phyloP scores from a whole-genome alignment of 2,888 invertebrate species.

The Mesopsocus fuscifrons region DNA sequence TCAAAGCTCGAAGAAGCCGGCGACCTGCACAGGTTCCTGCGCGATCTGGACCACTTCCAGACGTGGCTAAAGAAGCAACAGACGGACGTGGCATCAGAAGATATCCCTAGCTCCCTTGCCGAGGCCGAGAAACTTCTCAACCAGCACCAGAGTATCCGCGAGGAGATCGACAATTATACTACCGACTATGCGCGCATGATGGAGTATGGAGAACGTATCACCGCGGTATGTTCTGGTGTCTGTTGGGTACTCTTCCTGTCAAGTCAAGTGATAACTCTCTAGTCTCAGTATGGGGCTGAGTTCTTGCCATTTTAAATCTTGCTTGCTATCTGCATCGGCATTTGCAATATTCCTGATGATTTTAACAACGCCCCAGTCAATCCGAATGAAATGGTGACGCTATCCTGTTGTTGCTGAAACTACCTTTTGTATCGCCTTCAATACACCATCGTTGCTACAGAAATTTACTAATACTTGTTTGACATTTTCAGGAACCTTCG shows the following conservation, averaged over 20 bases:
- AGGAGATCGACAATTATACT: constrained; percentile 98
- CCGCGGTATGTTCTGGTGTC: constrained; percentile 35
- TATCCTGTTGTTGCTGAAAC: background rate
- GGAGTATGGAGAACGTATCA: constrained; percentile 94
- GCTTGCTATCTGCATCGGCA: too few species aligned
- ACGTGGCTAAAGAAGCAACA: constrained; percentile 97
- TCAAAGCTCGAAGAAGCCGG: constrained; percentile 97
- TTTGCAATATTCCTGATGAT: too few species aligned
- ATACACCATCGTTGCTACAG: too few species aligned
- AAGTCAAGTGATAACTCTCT: constrained; percentile 6
- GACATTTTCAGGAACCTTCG: constrained; percentile 47
- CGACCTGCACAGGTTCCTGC: constrained; percentile 91
- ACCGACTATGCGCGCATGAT: constrained; percentile 99
- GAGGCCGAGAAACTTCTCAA: constrained; percentile 94
- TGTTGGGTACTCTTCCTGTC: background rate
- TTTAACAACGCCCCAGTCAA: background rate
- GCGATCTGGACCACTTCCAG: constrained; percentile 99
- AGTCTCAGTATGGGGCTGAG: too few species aligned
- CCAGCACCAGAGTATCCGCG: constrained; percentile 95
- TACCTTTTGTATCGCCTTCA: too few species aligned
- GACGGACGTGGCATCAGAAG: constrained; percentile 96
- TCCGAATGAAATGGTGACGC: background rate
- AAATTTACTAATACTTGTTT: too few species aligned
- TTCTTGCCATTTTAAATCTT: too few species aligned
- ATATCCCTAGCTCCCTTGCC: constrained; percentile 77